Percentiles rank a stretch among this genome's conserved stretches.
Evolutionary conservation across 2,888 invertebrate genomes (phyloP).

Genomic region (Homarus gammarus): DNA sequence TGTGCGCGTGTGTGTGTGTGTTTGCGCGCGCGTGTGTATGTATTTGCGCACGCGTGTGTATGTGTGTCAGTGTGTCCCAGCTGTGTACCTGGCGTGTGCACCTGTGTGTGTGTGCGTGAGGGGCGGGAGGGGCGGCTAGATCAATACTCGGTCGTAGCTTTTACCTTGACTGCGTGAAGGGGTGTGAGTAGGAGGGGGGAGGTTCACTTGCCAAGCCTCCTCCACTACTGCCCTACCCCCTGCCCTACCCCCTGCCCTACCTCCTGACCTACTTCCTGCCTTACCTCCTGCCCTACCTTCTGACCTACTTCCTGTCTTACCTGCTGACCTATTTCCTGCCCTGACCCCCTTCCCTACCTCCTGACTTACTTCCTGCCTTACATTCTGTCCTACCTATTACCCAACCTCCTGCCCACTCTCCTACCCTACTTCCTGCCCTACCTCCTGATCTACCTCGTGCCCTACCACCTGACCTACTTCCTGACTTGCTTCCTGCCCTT

Average conservation of each 20-base stretch:
- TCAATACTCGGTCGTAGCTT: slow-evolving; percentile 13
- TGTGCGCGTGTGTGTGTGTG: slow-evolving; percentile 45
- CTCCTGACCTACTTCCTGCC: not conserved
- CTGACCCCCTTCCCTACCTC: too few species aligned
- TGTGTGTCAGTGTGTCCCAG: slow-evolving; percentile 20
- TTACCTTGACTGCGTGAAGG: slow-evolving; percentile 2
- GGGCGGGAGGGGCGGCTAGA: not conserved
- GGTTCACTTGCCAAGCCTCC: not conserved
- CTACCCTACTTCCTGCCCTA: not conserved
- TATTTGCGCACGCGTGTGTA: slow-evolving; percentile 2
- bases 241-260: not conserved
- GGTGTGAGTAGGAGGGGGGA: not conserved
- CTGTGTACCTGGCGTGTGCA: too few species aligned
- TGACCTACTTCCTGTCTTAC: not conserved
- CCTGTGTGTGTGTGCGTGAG: slow-evolving; percentile 19
- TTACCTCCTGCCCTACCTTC: not conserved
- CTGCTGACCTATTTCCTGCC: not conserved
- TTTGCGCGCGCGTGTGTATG: slow-evolving; percentile 24
- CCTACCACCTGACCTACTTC: not conserved
- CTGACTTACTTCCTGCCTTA: too few species aligned
- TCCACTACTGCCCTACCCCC: not conserved
- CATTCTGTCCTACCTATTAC: not conserved
- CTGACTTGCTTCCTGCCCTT: not conserved
- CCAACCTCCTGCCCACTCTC: not conserved
- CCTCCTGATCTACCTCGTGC: not conserved